Base-by-base conservation (phyloP, 2,113 vertebrate species). In the Rhinichthys klamathensis region DNA sequence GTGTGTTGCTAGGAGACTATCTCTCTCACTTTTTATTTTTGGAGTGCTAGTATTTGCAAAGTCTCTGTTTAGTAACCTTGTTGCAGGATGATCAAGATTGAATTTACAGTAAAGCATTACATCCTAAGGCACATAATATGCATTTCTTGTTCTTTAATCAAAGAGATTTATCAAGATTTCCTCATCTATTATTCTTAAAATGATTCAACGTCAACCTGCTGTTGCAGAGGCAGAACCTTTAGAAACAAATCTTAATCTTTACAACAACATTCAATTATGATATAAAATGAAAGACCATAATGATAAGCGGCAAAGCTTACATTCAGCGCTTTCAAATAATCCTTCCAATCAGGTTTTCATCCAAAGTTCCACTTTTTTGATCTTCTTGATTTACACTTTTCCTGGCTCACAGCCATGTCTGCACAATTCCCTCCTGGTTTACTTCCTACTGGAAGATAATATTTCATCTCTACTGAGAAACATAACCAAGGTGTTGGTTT, bases 11-110 rank as follows among this genome's bases (percentile, higher is more conserved):
- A 79, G 30, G 77, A 79, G 61, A 79, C 76, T 1, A 61, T 79
- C 30, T 80, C 7, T 51, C 78, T 46, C 58, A 46, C 78, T 80
- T 80, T 10, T 80, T 74, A 63, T 63, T 80, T 65, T 80, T 63
- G n/a, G 58, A 80, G 78, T 46, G 78, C 58, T 63, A 18, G 78
- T 46, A 80, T 77, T 44, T 67, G 12, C 83, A 23, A 63, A 30
- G 41, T 67, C 35, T 25, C 16, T 23, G 61, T 88, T 91, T 93
- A 90, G n/a, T 65, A 46, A 46, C 78, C 58, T 30, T 80, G 35
- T 27, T 16, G 35, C 58, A 27, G 13, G 58, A 63, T 44, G 44
- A 44, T 21, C 58, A 63, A 80, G 35, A 80, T 15, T 79, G 77
- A 63, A 25, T 79, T 61, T 61, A 61, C 21, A 44, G 56, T 27